A percentile compares a stretch with the other conserved stretches of the same genome.
These are phyloP conservation scores for Strix aluco DNA, from an alignment of 2,113 vertebrate genomes.

Conservation along the genomic window DNA sequence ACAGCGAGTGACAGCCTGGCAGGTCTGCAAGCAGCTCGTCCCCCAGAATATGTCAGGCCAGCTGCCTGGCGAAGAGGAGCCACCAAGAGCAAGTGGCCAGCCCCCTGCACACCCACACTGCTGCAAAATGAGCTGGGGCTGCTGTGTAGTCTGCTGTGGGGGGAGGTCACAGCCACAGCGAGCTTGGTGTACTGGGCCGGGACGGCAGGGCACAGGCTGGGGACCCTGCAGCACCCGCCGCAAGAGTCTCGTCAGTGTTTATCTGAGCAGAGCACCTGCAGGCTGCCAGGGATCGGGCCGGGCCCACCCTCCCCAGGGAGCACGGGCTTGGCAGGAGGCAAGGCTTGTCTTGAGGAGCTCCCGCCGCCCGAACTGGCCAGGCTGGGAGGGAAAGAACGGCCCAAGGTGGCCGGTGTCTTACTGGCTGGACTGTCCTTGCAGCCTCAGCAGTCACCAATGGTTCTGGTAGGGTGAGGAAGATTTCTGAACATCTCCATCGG, in stretches of 20 bases:
- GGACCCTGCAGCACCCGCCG: background rate
- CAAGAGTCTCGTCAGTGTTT: fast-evolving
- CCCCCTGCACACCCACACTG: fast-evolving
- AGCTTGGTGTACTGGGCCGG: fast-evolving
- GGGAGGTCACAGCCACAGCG: background rate
- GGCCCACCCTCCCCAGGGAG: background rate
- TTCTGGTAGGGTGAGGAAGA: background rate
- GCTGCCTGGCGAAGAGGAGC: background rate
- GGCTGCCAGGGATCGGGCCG: background rate
- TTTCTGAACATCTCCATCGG: background rate
- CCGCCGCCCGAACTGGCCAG: fast-evolving
- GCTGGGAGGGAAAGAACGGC: background rate
- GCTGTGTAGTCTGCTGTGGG: background rate
- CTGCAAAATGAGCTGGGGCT: background rate
- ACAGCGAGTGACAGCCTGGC: fast-evolving
- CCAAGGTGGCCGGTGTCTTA: fast-evolving
- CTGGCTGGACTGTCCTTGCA: background rate
- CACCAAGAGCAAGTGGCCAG: background rate
- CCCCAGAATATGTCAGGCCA: background rate
- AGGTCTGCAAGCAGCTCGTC: background rate
- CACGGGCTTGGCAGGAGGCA: fast-evolving
- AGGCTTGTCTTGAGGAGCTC: background rate
- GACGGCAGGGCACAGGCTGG: background rate
- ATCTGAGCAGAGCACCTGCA: background rate
- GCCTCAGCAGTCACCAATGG: background rate